Evolutionary conservation across 1,140 invertebrate species (phyloP).

Genomic region (Drosophila persimilis): DNA sequence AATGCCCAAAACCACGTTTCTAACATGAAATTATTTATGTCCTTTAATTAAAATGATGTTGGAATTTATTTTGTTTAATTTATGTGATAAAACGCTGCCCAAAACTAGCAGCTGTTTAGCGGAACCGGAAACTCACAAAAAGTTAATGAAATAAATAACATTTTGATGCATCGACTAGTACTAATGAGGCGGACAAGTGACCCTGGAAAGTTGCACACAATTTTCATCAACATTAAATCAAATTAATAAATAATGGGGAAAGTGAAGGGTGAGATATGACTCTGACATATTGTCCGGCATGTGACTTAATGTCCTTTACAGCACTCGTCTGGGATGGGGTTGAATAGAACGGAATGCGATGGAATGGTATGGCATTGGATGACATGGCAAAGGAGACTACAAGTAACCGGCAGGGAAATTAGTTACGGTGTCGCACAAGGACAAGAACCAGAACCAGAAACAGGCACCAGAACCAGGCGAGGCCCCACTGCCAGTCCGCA

Average conservation of each 20-base stretch:
- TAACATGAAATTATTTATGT: slow-evolving; percentile 26
- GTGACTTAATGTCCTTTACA: slow-evolving; percentile 22
- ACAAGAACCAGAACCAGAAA: neutral
- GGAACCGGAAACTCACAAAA: neutral
- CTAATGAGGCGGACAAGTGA: neutral
- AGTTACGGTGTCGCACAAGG: slow-evolving; percentile 54
- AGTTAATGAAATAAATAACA: slow-evolving; percentile 7
- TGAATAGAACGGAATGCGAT: too few relatives aligned
- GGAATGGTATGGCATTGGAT: too few relatives aligned
- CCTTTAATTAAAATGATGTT: slow-evolving; percentile 20
- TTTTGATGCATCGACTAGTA: neutral
- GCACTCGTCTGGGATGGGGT: neutral
- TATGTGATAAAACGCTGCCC: slow-evolving; percentile 19
- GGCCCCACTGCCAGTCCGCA: slow-evolving; percentile 8
- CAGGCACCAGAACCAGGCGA: slow-evolving; percentile 10
- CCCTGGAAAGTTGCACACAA: neutral
- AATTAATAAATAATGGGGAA: slow-evolving; percentile 48
- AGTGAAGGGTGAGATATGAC: slow-evolving; percentile 18
- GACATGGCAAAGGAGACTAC: slow-evolving; percentile 20
- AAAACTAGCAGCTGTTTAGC: slow-evolving; percentile 3
- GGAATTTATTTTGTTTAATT: slow-evolving; percentile 37
- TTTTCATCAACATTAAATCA: slow-evolving; percentile 45
- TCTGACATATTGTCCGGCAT: slow-evolving; percentile 33
- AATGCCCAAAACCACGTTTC: slow-evolving; percentile 12
- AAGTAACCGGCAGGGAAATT: slow-evolving; percentile 51